Conservation (phyloP, 2,113 vertebrate species). For the Bettongia penicillata region DNA sequence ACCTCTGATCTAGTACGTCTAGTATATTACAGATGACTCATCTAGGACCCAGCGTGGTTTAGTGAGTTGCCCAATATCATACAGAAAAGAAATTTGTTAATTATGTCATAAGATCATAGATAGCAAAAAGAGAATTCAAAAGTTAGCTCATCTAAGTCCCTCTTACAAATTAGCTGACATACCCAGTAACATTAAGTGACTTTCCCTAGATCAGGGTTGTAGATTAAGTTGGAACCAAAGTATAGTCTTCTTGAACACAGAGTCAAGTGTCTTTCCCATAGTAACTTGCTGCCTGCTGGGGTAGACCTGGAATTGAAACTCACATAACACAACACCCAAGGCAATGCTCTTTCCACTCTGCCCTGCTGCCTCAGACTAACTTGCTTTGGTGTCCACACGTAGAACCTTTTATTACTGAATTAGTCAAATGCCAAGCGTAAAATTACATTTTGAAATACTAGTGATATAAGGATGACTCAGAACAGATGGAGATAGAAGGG, state of each 20-base stretch:
- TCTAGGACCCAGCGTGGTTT: not conserved
- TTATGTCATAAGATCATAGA: not conserved
- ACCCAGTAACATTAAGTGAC: not conserved
- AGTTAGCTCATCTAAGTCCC: not conserved
- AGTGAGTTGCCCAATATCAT: not conserved
- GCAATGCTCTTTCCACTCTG: not conserved
- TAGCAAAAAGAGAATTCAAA: not conserved
- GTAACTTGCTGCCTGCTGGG: not conserved
- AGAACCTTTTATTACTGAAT: not conserved
- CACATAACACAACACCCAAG: not conserved
- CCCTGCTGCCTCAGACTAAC: not conserved
- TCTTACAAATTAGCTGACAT: not conserved
- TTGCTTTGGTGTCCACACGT: not conserved
- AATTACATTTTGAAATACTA: not conserved
- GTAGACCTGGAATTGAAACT: not conserved
- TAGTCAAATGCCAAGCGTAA: not conserved
- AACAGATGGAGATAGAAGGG: not conserved
- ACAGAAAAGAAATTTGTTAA: not conserved
- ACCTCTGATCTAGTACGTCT: not conserved
- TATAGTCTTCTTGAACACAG: not conserved
- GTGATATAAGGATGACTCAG: not conserved
- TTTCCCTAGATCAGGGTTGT: not conserved
- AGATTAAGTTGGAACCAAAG: not conserved
- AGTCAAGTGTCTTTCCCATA: not conserved
- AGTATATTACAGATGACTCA: not conserved